These are phyloP conservation scores for Dolichoris vasculosae DNA, from an alignment of 1,140 invertebrate genomes.

Conservation along the genomic window DNA sequence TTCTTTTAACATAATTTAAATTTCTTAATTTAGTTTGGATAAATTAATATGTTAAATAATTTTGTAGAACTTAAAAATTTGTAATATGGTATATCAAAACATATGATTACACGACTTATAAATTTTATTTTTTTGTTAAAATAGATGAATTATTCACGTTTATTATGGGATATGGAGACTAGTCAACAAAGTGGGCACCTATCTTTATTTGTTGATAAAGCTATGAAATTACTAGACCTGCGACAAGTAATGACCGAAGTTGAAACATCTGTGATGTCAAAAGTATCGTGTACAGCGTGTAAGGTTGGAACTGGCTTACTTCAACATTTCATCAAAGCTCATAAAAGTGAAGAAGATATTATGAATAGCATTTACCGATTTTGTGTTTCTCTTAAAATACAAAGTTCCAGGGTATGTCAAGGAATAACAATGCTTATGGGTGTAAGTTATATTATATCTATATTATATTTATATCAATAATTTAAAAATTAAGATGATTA, in stretches of 20 bases:
- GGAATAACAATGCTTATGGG: slow-evolving; percentile 90
- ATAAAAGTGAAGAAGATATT: slow-evolving; percentile 90
- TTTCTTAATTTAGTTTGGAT: no score
- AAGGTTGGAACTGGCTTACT: slow-evolving; percentile 89
- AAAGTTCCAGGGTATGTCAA: slow-evolving; percentile 88
- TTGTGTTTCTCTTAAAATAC: slow-evolving; percentile 89
- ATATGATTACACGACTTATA: not conserved
- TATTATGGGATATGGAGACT: slow-evolving; percentile 81
- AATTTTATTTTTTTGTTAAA: slow-evolving; percentile 36
- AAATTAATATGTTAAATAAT: not conserved
- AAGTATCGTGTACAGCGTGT: slow-evolving; percentile 92
- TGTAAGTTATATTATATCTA: slow-evolving; percentile 73
- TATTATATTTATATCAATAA: no score
- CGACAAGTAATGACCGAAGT: slow-evolving; percentile 90
- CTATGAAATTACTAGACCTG: slow-evolving; percentile 85
- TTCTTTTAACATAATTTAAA: no score
- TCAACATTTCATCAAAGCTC: slow-evolving; percentile 88
- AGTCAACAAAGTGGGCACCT: slow-evolving; percentile 79
- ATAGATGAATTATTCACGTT: slow-evolving; percentile 76
- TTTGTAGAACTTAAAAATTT: not conserved
- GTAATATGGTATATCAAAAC: no score
- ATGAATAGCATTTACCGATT: slow-evolving; percentile 88
- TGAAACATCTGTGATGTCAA: slow-evolving; percentile 92
- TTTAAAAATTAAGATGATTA: no score
- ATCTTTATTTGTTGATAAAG: slow-evolving; percentile 87